A percentile compares a stretch with the other conserved stretches of the same genome.
Evolutionary conservation across 2,888 invertebrate genomes (phyloP).

Genomic region (Aporophyla nigra): DNA sequence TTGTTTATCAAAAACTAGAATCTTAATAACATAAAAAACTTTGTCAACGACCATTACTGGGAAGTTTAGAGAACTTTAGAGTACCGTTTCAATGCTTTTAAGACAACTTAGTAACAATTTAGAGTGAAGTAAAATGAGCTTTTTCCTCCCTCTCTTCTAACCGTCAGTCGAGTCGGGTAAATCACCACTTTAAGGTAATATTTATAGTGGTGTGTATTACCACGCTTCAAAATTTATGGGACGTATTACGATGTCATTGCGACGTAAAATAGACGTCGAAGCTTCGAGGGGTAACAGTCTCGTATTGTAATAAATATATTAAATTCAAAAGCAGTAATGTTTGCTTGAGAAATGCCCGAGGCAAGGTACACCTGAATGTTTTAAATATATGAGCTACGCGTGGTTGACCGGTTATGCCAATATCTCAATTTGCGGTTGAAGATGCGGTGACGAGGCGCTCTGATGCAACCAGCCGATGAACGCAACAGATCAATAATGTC

Average conservation of each 20-base stretch:
- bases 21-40: conserved; percentile 77
- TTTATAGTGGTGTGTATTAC: conserved; percentile 81
- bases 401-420: conserved; percentile 67
- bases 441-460: conserved; percentile 59
- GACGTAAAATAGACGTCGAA: conserved; percentile 67
- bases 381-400: conserved; percentile 51
- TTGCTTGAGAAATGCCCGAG: conserved; percentile 23
- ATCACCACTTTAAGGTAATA: conserved; percentile 82
- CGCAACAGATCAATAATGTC: conserved; percentile 59
- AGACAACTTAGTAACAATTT: conserved; percentile 75
- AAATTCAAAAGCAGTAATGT: conserved; percentile 46
- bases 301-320: conserved; percentile 53
- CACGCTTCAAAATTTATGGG: conserved; percentile 80
- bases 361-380: conserved; percentile 50
- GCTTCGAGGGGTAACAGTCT: conserved; percentile 29
- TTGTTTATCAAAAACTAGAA: conserved; percentile 68
- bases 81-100: conserved; percentile 77
- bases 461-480: conserved; percentile 54
- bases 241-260: conserved; percentile 77
- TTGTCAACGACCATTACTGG: conserved; percentile 75
- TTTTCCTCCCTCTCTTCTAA: conserved; percentile 73
- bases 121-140: conserved; percentile 73
- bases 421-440: conserved; percentile 76
- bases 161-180: conserved; percentile 70
- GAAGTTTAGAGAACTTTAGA: conserved; percentile 61